These are phyloP conservation scores for Miichthys miiuy DNA, from an alignment of 2,797 vertebrate genomes.

Conservation along the genomic window DNA sequence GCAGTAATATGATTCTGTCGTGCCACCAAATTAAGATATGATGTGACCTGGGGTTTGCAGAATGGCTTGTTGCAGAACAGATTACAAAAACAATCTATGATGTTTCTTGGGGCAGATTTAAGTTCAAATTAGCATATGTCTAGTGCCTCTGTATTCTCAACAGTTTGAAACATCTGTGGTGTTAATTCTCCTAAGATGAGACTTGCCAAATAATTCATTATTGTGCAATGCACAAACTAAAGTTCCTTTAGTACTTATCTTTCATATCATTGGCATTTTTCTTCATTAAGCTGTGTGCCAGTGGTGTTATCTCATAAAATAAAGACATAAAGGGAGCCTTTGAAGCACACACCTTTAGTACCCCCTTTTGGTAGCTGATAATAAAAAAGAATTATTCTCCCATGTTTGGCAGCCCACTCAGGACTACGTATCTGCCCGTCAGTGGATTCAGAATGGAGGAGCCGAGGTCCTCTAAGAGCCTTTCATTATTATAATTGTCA, in stretches of 20 bases:
- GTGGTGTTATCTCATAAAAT: conserved; percentile 62
- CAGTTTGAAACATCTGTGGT: conserved; percentile 14
- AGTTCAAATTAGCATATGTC: conserved; percentile 23
- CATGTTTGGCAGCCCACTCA: conserved; percentile 56
- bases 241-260: conserved; percentile 25
- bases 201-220: conserved; percentile 8
- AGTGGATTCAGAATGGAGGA: conserved; percentile 42
- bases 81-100: conserved; percentile 57
- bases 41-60: conserved; percentile 58
- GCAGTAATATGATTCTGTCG: conserved; percentile 42
- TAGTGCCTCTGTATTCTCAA: neutral
- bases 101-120: conserved; percentile 50
- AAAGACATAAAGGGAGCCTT: conserved; percentile 64
- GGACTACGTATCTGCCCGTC: conserved; percentile 59
- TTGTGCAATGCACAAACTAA: neutral
- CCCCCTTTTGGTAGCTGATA: conserved; percentile 57
- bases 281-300: conserved; percentile 37
- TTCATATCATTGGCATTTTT: conserved; percentile 48
- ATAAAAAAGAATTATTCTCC: conserved; percentile 72
- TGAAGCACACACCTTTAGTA: conserved; percentile 63
- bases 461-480: conserved; percentile 64
- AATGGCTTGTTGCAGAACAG: conserved; percentile 55
- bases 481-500: conserved; percentile 82
- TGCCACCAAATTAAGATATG: conserved; percentile 57
- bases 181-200: conserved; percentile 8